These are phyloP conservation scores for Cotesia glomerata DNA, from an alignment of 1,140 invertebrate species.

Conservation along the genomic window DNA sequence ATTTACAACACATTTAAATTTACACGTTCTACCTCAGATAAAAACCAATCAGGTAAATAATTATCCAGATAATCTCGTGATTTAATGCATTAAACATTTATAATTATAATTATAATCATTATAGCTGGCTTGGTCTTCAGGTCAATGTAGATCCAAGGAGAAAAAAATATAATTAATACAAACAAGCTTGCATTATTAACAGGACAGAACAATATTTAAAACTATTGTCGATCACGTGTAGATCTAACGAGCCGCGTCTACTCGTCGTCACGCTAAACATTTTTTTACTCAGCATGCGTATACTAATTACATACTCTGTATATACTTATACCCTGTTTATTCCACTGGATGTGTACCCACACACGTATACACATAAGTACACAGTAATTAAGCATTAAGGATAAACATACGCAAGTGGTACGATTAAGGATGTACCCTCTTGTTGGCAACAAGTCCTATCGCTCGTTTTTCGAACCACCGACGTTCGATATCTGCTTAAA, in stretches of 20 bases:
- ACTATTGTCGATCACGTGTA: background rate
- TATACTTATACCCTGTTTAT: too few species aligned
- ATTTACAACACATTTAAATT: background rate
- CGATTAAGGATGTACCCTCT: constrained; percentile 20
- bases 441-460: background rate
- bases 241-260: background rate
- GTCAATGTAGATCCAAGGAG: too few species aligned
- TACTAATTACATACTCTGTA: constrained; percentile 19
- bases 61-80: background rate
- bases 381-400: constrained; percentile 32
- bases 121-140: too few species aligned
- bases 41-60: background rate
- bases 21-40: background rate
- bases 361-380: background rate
- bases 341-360: background rate
- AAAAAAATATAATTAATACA: too few species aligned
- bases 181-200: background rate
- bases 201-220: background rate
- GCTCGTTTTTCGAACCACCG: background rate
- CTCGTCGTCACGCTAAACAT: background rate
- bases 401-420: constrained; percentile 25
- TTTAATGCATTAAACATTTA: background rate
- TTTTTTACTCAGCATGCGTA: constrained; percentile 1
- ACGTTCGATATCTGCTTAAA: constrained; percentile 13
- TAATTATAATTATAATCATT: too few species aligned